Evolutionary conservation across 2,888 invertebrate genomes (phyloP), one percentile per base, ranked within the genome.

Genomic region (Polietes domitor): DNA sequence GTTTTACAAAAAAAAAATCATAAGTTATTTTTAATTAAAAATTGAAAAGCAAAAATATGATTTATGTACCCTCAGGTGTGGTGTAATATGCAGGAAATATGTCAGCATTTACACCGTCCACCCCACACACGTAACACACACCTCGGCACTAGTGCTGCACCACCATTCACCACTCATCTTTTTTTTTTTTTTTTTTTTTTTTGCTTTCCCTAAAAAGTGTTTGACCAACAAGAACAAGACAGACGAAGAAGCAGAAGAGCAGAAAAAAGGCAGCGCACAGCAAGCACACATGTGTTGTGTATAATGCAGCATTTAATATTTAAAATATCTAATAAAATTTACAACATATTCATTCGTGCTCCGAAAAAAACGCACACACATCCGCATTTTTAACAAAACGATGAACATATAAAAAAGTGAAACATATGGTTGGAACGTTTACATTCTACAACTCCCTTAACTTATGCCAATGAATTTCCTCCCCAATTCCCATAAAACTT

Each of bases 51-150:
- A 19, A 63, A 28, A 77, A 58, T 77, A 77, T 70, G 70, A 77
- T 77, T 77, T 77, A 77, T 41, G 28, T 19, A 28, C 17, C 77
- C 70, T 70, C 70, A 77, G 77, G 77, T 77, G 77, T 70, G 58
- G 26, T 70, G 17, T 21, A 70, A 61, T 50, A 71, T 43, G 43
- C 41, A 43, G 32, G 15, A 68, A n/a, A 55, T 47, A 55, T 77
- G 77, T 70, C 58, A 55, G 43, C 70, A 55, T 55, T 32, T 70
- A 68, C 21, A 37, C 24, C 53, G 53, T 28, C 47, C 43, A 28
- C 21, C 41, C 53, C 53, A 19, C 17, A 3, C 21, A 53, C 9
- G 9, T 32, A 32, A 4, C 32, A 32, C 32, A 32, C 32, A 6
- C 32, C 32, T 32, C 9, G 9, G 32, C n/a, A n/a, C n/a, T n/a